A percentile compares a stretch with the other conserved stretches of the same genome.
Conservation (phyloP, 1,140 invertebrate genomes). For the Aphelenchoides fujianensis region DNA sequence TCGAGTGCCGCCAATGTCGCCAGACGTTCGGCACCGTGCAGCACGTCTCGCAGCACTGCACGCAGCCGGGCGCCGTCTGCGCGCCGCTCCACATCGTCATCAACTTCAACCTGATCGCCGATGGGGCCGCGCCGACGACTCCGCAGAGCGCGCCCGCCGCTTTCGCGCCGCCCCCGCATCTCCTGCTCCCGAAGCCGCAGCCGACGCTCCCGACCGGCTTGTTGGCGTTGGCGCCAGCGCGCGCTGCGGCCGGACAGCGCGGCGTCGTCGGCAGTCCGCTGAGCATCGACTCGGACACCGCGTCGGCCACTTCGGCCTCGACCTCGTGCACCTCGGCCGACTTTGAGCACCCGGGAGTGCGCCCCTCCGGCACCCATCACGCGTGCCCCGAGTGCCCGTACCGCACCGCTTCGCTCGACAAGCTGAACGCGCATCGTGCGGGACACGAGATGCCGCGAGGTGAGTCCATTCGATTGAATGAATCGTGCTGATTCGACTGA, state of each 20-base stretch:
- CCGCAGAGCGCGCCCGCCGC: not conserved
- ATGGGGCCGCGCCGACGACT: not conserved
- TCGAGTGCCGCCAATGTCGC: slow-evolving; percentile 42
- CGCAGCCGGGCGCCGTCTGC: slow-evolving; percentile 11
- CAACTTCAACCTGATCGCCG: slow-evolving; percentile 29
- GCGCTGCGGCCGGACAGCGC: too few species aligned
- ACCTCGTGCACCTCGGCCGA: not conserved
- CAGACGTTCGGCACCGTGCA: slow-evolving; percentile 36
- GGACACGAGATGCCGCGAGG: slow-evolving; percentile 29
- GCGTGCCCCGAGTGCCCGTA: slow-evolving; percentile 28
- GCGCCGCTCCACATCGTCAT: slow-evolving; percentile 40
- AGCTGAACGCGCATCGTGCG: slow-evolving; percentile 22
- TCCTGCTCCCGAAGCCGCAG: not conserved
- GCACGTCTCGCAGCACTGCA: slow-evolving; percentile 34
- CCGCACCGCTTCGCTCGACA: not conserved
- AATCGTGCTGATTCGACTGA: not conserved
- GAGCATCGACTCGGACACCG: slow-evolving; percentile 20
- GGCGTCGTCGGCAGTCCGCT: slow-evolving; percentile 14
- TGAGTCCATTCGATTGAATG: not conserved
- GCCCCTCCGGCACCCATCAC: slow-evolving; percentile 8
- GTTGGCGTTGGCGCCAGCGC: slow-evolving; percentile 21
- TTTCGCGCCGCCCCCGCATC: not conserved
- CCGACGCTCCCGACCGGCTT: not conserved
- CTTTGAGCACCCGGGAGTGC: too few species aligned
- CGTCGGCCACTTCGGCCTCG: slow-evolving; percentile 18